phyloP scores from a whole-genome alignment of 2,888 invertebrate genomes.

The Rotaria socialis region DNA sequence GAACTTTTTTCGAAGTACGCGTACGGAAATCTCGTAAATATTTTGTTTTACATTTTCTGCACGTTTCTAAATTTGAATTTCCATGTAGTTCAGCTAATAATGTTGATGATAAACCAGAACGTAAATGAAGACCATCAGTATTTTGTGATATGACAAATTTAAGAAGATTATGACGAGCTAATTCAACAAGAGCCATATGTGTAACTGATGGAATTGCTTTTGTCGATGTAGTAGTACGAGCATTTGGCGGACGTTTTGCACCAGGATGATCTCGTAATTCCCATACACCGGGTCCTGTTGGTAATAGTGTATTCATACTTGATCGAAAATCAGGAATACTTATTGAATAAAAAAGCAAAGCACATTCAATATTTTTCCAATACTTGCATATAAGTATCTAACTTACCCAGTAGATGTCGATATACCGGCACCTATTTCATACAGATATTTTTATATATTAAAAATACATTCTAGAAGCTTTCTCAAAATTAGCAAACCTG shows the following conservation, averaged over 20 bases:
- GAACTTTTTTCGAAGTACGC: background rate
- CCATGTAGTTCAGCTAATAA: slow-evolving; percentile 38
- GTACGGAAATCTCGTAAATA: slow-evolving; percentile 38
- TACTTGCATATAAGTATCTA: too few relatives aligned
- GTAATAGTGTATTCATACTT: background rate
- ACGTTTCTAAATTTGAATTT: slow-evolving; percentile 36
- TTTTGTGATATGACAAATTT: slow-evolving; percentile 33
- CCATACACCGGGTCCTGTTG: slow-evolving; percentile 36
- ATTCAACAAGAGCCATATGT: slow-evolving; percentile 34
- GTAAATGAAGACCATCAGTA: slow-evolving; percentile 60
- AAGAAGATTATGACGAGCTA: slow-evolving; percentile 32
- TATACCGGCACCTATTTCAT: background rate
- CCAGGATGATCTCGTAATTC: slow-evolving; percentile 19
- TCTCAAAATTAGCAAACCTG: background rate
- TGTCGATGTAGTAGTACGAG: background rate
- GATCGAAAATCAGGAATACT: slow-evolving; percentile 37
- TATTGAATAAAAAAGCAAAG: background rate
- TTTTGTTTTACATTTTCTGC: slow-evolving; percentile 17
- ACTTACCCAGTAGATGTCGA: slow-evolving; percentile 5
- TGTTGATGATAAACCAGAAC: slow-evolving; percentile 71
- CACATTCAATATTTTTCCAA: background rate
- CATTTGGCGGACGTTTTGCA: background rate
- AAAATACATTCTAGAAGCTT: background rate
- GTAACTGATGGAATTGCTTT: slow-evolving; percentile 35
- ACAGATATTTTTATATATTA: background rate